phyloP scores from a whole-genome alignment of 2,888 invertebrate genomes.

The Andrena dorsata region DNA sequence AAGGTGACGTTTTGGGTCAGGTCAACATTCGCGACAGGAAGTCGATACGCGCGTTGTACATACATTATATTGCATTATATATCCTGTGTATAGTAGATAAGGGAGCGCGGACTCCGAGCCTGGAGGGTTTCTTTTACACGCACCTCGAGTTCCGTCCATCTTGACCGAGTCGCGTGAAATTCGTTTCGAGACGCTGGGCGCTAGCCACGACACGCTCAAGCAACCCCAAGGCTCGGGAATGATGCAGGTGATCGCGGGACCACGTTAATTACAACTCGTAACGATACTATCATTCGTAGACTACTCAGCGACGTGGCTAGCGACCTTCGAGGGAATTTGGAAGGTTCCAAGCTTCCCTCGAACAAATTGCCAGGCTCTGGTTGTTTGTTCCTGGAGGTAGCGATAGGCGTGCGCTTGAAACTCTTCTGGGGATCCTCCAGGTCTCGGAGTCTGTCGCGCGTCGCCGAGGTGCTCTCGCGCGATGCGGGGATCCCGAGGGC shows the following conservation, averaged over 20 bases:
- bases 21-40: conserved; percentile 45
- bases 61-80: conserved; percentile 39
- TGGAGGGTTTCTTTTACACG: too few species aligned
- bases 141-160: not conserved
- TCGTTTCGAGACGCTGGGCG: not conserved
- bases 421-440: not conserved
- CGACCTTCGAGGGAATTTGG: conserved; percentile 10
- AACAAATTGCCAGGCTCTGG: not conserved
- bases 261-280: conserved; percentile 36
- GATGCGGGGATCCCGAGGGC: not conserved
- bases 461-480: not conserved
- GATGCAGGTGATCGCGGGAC: conserved; percentile 53
- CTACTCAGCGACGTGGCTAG: conserved; percentile 7
- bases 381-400: not conserved
- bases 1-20: conserved; percentile 30
- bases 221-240: conserved; percentile 1
- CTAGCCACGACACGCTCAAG: not conserved
- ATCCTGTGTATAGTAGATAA: conserved; percentile 13
- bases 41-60: conserved; percentile 55
- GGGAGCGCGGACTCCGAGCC: conserved; percentile 2
- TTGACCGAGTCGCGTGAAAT: not conserved
- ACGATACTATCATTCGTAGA: conserved; percentile 47
- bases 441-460: conserved; percentile 2
- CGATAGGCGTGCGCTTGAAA: not conserved
- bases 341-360: not conserved